These are phyloP conservation scores for Protosalanx chinensis DNA, from an alignment of 2,797 vertebrate species.

Conservation along the genomic window DNA sequence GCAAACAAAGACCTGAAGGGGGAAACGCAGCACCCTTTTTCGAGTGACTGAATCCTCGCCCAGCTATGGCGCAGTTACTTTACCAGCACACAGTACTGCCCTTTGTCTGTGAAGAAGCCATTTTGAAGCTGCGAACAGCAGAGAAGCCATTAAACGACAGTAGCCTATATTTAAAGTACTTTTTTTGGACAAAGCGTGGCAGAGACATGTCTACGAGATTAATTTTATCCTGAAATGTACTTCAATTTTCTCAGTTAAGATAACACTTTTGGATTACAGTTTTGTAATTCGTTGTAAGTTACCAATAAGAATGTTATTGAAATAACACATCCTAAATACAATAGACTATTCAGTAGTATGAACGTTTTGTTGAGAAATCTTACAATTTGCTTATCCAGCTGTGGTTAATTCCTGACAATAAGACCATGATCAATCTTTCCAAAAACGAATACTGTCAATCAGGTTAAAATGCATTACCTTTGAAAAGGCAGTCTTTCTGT, in stretches of 20 bases:
- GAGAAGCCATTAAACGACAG: slow-evolving; percentile 67
- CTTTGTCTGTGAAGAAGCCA: slow-evolving; percentile 78
- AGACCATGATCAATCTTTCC: background rate
- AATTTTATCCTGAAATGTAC: slow-evolving; percentile 50
- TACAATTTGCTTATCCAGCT: slow-evolving; percentile 2
- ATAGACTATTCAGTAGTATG: background rate
- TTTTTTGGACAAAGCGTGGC: slow-evolving; percentile 59
- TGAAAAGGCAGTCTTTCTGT: slow-evolving; percentile 52
- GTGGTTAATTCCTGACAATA: slow-evolving; percentile 8
- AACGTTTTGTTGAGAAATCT: slow-evolving; percentile 18
- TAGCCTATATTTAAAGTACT: slow-evolving; percentile 48
- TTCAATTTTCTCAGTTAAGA: slow-evolving; percentile 55
- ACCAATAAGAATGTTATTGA: slow-evolving; percentile 45
- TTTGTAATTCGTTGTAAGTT: slow-evolving; percentile 71
- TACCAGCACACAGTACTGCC: slow-evolving; percentile 66
- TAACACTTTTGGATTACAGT: slow-evolving; percentile 64
- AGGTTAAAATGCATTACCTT: slow-evolving; percentile 64
- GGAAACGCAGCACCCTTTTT: slow-evolving; percentile 13
- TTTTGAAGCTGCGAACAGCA: slow-evolving; percentile 75
- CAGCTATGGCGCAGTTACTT: slow-evolving; percentile 75
- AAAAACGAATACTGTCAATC: slow-evolving; percentile 46
- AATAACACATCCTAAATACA: slow-evolving; percentile 33
- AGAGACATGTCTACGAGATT: slow-evolving; percentile 57
- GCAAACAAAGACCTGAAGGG: slow-evolving; percentile 29
- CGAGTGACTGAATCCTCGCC: slow-evolving; percentile 65